Evolutionary conservation across 2,797 vertebrate genomes (phyloP), one percentile per base, ranked within the genome.

Genomic region (Enteromius radiatus): DNA sequence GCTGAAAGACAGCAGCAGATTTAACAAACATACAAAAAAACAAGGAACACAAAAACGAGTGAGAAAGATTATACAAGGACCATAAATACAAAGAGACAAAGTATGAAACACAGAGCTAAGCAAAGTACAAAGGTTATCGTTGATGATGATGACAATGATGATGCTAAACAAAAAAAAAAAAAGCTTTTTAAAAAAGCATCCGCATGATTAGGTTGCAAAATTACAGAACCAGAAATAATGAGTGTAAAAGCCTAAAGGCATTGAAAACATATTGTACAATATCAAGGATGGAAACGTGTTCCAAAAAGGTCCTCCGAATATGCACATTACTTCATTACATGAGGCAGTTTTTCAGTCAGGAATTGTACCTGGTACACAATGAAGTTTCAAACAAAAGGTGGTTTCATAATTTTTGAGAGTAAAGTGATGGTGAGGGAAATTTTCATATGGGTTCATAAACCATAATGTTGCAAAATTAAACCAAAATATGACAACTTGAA

Each of bases 61-160:
- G 70, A 82, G 75, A 80, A 87, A 82, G 77, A 74, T 80, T 85
- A 89, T 84, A 89, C 82, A 78, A 82, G 74, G 78, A 86, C 85
- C 85, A 90, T 87, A 90, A 90, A 89, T 89, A 88, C 78, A 88
- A 84, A 88, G 81, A 82, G 69, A 85, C 76, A 81, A 82, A 41
- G 49, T 26, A 36, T 85, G 84, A 87, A 70, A 80, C 38, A 85
- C 61, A 84, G 41, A 87, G 49, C 74, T 69, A 28, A 56, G 65
- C 41, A 68, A 71, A 74, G 54, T 36, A 85, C 71, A 83, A 83
- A 71, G 33, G 64, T 28, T 67, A 33, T 75, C 56, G 47, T 49
- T 68, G 82, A 36, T 45, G 38, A 87, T 52, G 45, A 87, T 12
- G 52, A 28, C 8, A 7, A 9, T 43, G 43, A 61, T 67, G 54